Base-by-base conservation (phyloP, 2,888 invertebrate species). In the Andrena bucephala region DNA sequence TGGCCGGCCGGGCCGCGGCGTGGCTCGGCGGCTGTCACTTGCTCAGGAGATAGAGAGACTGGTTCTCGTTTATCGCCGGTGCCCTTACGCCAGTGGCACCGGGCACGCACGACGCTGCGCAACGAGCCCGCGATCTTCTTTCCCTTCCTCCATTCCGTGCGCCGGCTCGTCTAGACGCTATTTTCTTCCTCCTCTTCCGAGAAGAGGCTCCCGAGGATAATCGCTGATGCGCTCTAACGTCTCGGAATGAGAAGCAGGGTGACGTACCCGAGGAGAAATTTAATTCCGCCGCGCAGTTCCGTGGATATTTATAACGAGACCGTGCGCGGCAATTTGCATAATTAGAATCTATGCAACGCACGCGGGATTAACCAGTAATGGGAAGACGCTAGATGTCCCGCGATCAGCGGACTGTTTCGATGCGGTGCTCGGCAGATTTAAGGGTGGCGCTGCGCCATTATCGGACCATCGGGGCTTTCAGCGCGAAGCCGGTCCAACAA, bases 1-100 rank as follows among this genome's bases (percentile, higher is more conserved):
- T 82, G 71, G 68, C 48, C 24, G 73, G 29, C 50, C 16, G 20
- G 67, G 65, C 27, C 48, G n/a, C 59, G 29, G 65, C 74, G 54
- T 50, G 59, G 29, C 70, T 66, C 54, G 81, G 72, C 68, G 81
- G 81, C 82, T 85, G 82, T 88, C 82, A 85, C 81, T 83, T 68
- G 83, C 83, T 16, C 71, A 27, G n/a, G 60, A 85, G 78, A 82
- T 75, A 83, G 60, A 81, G 77, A 75, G 76, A 81, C 83, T 85
- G 83, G 81, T 85, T 86, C 81, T 86, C 69, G 77, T 84, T 84
- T 79, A 85, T 87, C 78, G 73, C 57, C 52, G 68, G 65, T 80
- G 63, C 63, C 62, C 76, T 77, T 62, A 52, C 66, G 54, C 76
- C 42, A 54, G 68, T 54, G 50, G 10, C 42, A 42, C 42, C 42